Evolutionary conservation across 2,797 vertebrate genomes (phyloP).

Genomic region (Phalanger gymnotis): DNA sequence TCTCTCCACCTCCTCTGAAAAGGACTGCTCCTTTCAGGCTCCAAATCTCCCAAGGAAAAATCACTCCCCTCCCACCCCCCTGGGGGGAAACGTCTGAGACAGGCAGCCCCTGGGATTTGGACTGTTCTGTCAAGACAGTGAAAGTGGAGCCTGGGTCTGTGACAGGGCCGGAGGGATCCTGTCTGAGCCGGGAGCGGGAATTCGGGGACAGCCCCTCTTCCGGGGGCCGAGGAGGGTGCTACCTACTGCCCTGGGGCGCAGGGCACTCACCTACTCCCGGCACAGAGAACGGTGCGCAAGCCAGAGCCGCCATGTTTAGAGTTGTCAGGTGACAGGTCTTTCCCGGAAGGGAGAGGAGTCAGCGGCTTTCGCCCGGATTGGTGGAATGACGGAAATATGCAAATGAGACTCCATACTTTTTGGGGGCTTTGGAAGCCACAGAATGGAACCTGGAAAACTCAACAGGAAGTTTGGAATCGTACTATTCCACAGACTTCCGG

Average conservation of each 20-base stretch:
- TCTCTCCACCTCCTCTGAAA: too few species aligned
- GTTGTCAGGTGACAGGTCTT: conserved; percentile 76
- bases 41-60: conserved; percentile 11
- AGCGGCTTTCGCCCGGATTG: conserved; percentile 61
- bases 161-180: background rate
- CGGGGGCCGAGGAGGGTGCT: background rate
- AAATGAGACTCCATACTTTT: conserved; percentile 74
- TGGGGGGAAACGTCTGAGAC: background rate
- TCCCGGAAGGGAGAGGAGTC: background rate
- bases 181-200: background rate
- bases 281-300: accelerated
- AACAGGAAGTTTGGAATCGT: background rate
- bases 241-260: background rate
- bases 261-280: conserved; percentile 23
- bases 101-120: background rate
- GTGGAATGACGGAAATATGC: conserved; percentile 42
- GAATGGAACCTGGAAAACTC: accelerated
- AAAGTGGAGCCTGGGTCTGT: background rate
- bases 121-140: background rate
- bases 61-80: background rate
- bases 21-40: background rate
- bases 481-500: background rate
- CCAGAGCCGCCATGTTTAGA: conserved; percentile 80
- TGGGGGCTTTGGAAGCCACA: conserved; percentile 43
- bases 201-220: background rate